Evolutionary conservation across 2,113 vertebrate species (phyloP).

Genomic region (Camelus dromedarius): DNA sequence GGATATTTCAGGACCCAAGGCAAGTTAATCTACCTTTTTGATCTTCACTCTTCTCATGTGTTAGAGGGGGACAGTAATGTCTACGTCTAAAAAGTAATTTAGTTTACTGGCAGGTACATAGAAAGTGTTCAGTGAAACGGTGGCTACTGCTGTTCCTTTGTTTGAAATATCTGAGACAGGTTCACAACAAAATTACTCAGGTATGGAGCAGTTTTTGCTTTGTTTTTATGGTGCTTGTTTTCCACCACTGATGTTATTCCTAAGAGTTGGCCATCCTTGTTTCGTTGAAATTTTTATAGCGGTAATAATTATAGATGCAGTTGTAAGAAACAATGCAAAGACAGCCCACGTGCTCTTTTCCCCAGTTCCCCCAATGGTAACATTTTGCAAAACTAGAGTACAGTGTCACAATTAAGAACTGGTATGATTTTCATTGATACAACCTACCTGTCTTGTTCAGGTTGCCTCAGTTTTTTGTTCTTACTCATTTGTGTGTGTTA

Average conservation of each 20-base stretch:
- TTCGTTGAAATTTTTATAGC: background rate
- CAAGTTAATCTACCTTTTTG: background rate
- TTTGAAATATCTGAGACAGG: background rate
- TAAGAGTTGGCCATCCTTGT: background rate
- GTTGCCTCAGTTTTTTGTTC: background rate
- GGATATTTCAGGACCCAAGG: background rate
- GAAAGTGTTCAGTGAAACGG: background rate
- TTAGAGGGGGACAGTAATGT: background rate
- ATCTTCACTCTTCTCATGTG: background rate
- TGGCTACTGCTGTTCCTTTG: background rate
- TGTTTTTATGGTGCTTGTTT: background rate
- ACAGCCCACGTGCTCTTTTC: background rate
- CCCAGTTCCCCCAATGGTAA: background rate
- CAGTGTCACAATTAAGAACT: background rate
- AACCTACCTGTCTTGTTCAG: background rate
- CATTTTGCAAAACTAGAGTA: background rate
- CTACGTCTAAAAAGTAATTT: background rate
- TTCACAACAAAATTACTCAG: background rate
- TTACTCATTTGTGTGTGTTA: background rate
- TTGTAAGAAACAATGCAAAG: slow-evolving; percentile 6
- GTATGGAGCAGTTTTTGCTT: background rate
- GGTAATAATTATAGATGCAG: background rate
- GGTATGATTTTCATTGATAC: background rate
- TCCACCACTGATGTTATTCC: background rate
- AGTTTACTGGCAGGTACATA: background rate